Conservation (phyloP, 1,140 invertebrate genomes). For the Asbolus verrucosus region DNA sequence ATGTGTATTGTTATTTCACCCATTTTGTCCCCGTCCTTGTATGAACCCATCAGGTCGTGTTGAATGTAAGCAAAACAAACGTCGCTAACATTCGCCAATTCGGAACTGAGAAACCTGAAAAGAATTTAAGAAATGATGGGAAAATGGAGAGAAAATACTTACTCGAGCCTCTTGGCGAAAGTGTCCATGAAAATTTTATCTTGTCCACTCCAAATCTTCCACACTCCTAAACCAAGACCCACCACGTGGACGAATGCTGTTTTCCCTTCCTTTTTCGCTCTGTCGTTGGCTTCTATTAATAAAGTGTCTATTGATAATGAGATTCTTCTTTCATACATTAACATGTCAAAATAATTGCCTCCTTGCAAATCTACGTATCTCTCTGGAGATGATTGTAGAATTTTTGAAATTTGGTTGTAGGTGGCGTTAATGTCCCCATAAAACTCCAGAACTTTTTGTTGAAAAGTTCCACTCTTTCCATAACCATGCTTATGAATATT, state of each 20-base stretch:
- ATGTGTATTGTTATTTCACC: conserved; percentile 44
- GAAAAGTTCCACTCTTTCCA: conserved; percentile 61
- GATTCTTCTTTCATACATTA: neutral
- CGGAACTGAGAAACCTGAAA: conserved; percentile 52
- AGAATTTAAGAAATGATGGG: too few relatives aligned
- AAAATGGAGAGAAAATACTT: neutral
- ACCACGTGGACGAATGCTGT: conserved; percentile 67
- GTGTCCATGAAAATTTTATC: conserved; percentile 62
- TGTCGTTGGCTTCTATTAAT: conserved; percentile 65
- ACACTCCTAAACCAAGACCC: conserved; percentile 66
- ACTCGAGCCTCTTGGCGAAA: conserved; percentile 61
- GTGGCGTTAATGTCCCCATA: neutral
- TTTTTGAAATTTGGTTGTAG: neutral
- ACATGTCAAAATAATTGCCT: neutral
- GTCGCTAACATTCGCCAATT: conserved; percentile 53
- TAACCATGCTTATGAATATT: conserved; percentile 64
- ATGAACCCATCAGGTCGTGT: conserved; percentile 11
- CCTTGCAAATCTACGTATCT: neutral
- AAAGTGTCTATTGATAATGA: conserved; percentile 66
- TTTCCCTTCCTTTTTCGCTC: conserved; percentile 65
- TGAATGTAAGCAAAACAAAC: conserved; percentile 63
- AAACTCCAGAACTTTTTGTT: conserved; percentile 44
- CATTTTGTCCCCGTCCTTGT: conserved; percentile 44
- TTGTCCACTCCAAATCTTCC: conserved; percentile 60
- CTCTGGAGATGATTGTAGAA: neutral